Evolutionary conservation across 2,797 vertebrate species (phyloP).

Genomic region (Diglossa cyanea): DNA sequence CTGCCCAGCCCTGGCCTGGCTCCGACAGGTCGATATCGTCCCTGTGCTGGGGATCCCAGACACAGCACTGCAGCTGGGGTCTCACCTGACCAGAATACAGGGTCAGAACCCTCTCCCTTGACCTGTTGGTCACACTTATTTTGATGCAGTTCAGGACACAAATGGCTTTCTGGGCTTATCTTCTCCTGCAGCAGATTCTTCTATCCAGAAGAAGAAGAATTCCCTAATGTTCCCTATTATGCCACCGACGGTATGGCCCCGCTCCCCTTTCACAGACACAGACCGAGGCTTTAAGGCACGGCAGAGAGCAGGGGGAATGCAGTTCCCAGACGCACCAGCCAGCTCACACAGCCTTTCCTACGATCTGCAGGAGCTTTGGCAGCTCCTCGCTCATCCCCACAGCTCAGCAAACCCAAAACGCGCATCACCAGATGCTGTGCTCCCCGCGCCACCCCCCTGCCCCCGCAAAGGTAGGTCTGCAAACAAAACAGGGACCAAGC

Average conservation of each 20-base stretch:
- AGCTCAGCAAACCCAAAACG: rapidly evolving
- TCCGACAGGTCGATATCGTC: rapidly evolving
- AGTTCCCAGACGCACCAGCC: rapidly evolving
- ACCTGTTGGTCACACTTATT: not conserved
- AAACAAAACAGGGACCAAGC: rapidly evolving
- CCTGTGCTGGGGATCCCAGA: not conserved
- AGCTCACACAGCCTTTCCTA: not conserved
- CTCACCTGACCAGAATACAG: not conserved
- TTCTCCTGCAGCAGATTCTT: not conserved
- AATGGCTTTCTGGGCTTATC: not conserved
- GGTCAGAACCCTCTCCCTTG: not conserved
- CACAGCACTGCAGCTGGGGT: not conserved
- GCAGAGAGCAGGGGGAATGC: rapidly evolving
- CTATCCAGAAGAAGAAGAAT: no score
- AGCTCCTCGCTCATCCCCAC: not conserved
- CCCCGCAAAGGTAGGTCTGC: not conserved
- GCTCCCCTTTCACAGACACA: rapidly evolving
- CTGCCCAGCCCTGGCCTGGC: not conserved
- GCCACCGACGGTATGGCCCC: rapidly evolving
- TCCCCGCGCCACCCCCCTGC: not conserved
- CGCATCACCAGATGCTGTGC: rapidly evolving
- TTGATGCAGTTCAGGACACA: not conserved
- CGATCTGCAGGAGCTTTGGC: not conserved
- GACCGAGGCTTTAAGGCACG: rapidly evolving
- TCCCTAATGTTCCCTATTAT: not conserved